These are phyloP conservation scores for Aethes cnicana DNA, from an alignment of 2,888 invertebrate genomes.

Conservation along the genomic window DNA sequence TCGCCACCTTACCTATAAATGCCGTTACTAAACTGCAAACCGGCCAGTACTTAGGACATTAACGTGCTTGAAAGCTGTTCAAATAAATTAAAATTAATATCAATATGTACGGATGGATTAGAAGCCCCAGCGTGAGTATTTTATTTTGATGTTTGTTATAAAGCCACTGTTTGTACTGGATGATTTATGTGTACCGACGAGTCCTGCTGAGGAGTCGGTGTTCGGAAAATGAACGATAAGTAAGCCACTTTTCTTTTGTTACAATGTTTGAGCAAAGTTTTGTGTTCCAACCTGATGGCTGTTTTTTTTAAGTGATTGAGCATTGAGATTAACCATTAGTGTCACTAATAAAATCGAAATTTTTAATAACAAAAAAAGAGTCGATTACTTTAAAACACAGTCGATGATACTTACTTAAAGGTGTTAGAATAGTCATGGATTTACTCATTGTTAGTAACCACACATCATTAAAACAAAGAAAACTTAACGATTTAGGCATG, in stretches of 20 bases:
- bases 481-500: too few relatives aligned
- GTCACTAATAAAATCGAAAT: too few relatives aligned
- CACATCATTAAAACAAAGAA: too few relatives aligned
- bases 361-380: too few relatives aligned
- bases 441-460: too few relatives aligned
- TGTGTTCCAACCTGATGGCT: too few relatives aligned
- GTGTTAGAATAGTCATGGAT: too few relatives aligned
- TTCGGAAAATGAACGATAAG: not conserved
- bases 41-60: constrained; percentile 6
- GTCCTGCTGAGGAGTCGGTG: not conserved
- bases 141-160: constrained; percentile 22
- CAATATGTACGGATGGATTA: constrained; percentile 49
- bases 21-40: constrained; percentile 16
- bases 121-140: constrained; percentile 49
- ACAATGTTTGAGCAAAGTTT: not conserved
- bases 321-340: too few relatives aligned
- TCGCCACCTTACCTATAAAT: constrained; percentile 33
- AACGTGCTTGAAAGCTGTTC: constrained; percentile 7
- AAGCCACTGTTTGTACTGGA: constrained; percentile 1
- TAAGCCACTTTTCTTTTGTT: not conserved
- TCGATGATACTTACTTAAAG: too few relatives aligned
- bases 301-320: too few relatives aligned
- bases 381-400: too few relatives aligned
- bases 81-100: constrained; percentile 31
- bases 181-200: not conserved